Evolutionary conservation across 2,113 vertebrate genomes (phyloP), one percentile per base, ranked within the genome.

Genomic region (Phyllostomus hastatus): DNA sequence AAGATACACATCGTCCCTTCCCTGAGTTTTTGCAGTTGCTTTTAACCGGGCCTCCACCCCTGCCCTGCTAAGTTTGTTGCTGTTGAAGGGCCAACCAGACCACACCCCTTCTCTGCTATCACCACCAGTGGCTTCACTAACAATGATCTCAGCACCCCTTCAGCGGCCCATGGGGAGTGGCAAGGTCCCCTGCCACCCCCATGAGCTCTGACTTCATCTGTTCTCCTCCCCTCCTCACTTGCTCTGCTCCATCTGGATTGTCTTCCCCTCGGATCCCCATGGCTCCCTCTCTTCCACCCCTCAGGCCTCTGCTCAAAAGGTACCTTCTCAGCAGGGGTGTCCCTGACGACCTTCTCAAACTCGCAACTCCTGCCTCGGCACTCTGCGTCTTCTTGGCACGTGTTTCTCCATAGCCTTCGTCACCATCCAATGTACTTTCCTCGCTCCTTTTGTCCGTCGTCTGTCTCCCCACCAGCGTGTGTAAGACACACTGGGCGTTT

Each of bases 321-420:
- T 43, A 17, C 79, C 52, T 81, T 57, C 31, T 82, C 28, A 8
- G 31, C 14, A 52, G 20, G 16, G n/a, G 66, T 28, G 50, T 59
- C 38, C 41, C 38, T 35, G 50, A 35, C 38, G 3, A 31, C 17
- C 35, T 16, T 31, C n/a, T 14, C 54, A 22, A 19, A n/a, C 48
- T 26, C 14, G 0, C 3, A 2, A 8, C 76, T 19, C 41, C 5
- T 4, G 11, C 64, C 38, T n/a, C 28, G 0, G 17, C 19, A 10
- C 26, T 15, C 33, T 16, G 31, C 33, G 3, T 33, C 35, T 67
- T 54, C 19, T 69, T 41, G 61, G 61, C 10, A 1, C n/a, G 12
- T 9, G 33, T 70, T 59, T 19, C 38, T 82, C 79, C 50, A 24
- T 57, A 16, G 50, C 20, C 8, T 54, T 46, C 7, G 33, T 70